Evolutionary conservation across 1,140 invertebrate species (phyloP).

Genomic region (Trichomalopsis sarcophagae): DNA sequence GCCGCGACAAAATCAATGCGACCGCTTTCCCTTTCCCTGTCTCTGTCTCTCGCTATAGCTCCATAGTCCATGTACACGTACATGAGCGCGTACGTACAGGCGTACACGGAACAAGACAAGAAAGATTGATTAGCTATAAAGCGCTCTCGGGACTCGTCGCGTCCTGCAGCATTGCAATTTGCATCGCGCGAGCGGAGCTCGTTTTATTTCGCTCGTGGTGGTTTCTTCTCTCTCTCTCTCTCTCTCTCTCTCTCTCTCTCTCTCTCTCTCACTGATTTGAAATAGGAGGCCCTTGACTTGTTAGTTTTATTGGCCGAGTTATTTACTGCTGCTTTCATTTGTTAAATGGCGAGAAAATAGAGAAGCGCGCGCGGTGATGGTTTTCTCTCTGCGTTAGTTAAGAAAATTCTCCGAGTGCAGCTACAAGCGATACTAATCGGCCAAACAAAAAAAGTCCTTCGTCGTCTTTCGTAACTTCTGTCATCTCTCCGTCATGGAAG

Average conservation of each 20-base stretch:
- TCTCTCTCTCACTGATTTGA: not conserved
- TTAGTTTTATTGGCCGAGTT: not conserved
- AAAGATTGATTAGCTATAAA: slow-evolving; percentile 39
- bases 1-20: not conserved
- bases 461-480: too few relatives aligned
- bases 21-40: not conserved
- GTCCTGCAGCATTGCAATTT: slow-evolving; percentile 17
- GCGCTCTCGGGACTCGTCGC: slow-evolving; percentile 5
- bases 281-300: not conserved
- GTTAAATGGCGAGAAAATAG: not conserved
- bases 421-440: too few relatives aligned
- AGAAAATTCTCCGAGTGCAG: too few relatives aligned
- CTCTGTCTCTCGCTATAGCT: too few relatives aligned
- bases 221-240: not conserved
- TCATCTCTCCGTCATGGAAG: too few relatives aligned
- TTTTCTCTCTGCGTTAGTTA: too few relatives aligned
- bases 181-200: slow-evolving; percentile 7
- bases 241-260: not conserved
- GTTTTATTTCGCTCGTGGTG: not conserved
- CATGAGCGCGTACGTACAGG: not conserved
- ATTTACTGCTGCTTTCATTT: slow-evolving; percentile 4
- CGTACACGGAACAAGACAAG: slow-evolving; percentile 6
- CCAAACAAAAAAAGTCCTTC: too few relatives aligned
- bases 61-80: too few relatives aligned
- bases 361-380: not conserved